Evolutionary conservation across 2,888 invertebrate species (phyloP), one percentile per base, ranked within the genome.

Genomic region (Parnassius orleans): DNA sequence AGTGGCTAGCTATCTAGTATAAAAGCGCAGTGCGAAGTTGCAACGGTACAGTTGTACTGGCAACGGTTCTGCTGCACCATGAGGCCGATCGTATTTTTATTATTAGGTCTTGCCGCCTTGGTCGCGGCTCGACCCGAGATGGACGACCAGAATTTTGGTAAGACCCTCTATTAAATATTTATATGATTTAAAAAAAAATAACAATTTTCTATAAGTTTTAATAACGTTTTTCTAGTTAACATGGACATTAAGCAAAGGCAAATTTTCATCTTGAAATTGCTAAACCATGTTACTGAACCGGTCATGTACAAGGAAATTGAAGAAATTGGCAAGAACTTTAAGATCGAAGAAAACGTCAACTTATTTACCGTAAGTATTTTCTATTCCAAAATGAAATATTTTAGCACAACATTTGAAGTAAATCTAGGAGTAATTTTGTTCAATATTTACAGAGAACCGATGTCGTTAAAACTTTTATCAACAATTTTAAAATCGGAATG

Each of bases 391-490:
- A 1, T 44, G 42, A 24, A 3, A 14, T 14, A 53, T 10, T 24
- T 12, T 12, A 41, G 41, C 10, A 50, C 3, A 9, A 15, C 9
- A 3, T 10, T 50, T 9, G 2, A 50, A 15, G 2, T 50, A 50
- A 48, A 14, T 53, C 19, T 0, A 51, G 24, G 3, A 24, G 19
- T 51, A 11, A 51, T 24, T 15, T 50, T 12, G 7, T 19, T 9
- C 47, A 12, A 41, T 5, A n/a, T 71, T 83, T 80, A 41, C 82
- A 94, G 93, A 92, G 93, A 77, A 80, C 82, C 10, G 93, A 94
- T 71, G 89, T 89, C 52, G 93, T 94, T 7, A 92, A 93, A 68
- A 87, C 91, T 67, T 94, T 94, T 79, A 75, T 92, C n/a, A 87
- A 92, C 61, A 80, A 87, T 63, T 81, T 92, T 54, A 89, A 92